Percentiles rank a stretch among this genome's conserved stretches.
Conservation (phyloP, 1,140 invertebrate species). For the Drosophila sturtevanti region DNA sequence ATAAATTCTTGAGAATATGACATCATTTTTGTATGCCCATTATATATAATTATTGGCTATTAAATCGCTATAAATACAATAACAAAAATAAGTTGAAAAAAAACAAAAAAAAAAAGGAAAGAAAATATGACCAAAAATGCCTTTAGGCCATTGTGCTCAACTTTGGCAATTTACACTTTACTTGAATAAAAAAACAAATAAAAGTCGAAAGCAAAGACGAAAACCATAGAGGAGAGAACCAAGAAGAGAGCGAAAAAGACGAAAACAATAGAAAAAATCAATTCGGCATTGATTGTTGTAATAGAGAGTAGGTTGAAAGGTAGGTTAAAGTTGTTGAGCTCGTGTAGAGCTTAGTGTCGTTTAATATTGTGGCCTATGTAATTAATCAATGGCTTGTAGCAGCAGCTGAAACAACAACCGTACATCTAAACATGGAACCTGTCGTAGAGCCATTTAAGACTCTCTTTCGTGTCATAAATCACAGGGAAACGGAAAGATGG, state of each 20-base stretch:
- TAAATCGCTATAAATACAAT: conserved; percentile 39
- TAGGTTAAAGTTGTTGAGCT: conserved; percentile 7
- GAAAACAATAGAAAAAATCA: conserved; percentile 1
- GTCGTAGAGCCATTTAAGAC: conserved; percentile 23
- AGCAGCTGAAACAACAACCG: conserved; percentile 12
- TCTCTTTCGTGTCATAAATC: conserved; percentile 44
- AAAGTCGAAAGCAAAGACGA: conserved; percentile 31
- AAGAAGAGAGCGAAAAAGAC: not conserved
- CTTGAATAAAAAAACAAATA: conserved; percentile 23
- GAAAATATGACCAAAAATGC: conserved; percentile 6
- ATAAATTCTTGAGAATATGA: conserved; percentile 25
- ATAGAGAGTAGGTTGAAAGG: conserved; percentile 18
- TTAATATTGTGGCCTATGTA: conserved; percentile 26
- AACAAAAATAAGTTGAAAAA: not conserved
- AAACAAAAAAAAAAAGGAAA: not conserved
- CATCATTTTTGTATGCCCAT: conserved; percentile 29
- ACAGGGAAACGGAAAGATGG: not conserved
- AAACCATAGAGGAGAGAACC: not conserved
- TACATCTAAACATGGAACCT: conserved; percentile 15
- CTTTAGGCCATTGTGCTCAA: not conserved
- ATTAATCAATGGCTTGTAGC: conserved; percentile 59
- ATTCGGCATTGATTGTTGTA: not conserved
- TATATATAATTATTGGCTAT: conserved; percentile 68
- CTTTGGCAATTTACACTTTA: conserved; percentile 16
- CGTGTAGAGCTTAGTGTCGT: conserved; percentile 30